These are phyloP conservation scores for Hippopotamyrus pictus DNA, from an alignment of 2,797 vertebrate genomes.

Conservation along the genomic window DNA sequence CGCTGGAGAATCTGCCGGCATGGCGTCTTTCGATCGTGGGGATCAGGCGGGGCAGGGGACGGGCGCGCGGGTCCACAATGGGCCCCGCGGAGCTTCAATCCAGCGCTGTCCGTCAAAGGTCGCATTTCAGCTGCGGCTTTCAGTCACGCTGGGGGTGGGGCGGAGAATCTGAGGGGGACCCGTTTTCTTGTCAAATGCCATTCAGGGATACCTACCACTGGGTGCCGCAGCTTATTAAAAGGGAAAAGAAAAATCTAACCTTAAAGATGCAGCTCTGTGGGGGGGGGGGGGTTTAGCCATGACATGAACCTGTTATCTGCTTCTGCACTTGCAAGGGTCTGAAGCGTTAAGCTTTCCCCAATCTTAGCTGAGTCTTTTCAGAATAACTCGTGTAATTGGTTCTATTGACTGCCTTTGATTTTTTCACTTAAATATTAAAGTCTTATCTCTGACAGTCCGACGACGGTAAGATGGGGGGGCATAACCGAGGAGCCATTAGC, in stretches of 20 bases:
- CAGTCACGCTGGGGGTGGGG: background rate
- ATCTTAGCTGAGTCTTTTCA: slow-evolving; percentile 17
- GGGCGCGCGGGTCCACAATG: background rate
- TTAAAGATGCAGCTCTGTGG: background rate
- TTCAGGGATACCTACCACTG: background rate
- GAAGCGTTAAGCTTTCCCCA: slow-evolving; percentile 17
- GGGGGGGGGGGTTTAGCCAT: background rate
- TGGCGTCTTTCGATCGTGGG: background rate
- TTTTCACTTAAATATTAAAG: slow-evolving; percentile 23
- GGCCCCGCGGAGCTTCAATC: background rate
- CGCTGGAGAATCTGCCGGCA: background rate
- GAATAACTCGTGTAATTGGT: slow-evolving; percentile 31
- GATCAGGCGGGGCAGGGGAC: background rate
- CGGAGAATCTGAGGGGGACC: background rate
- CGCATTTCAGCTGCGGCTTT: background rate
- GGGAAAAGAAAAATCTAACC: slow-evolving; percentile 12
- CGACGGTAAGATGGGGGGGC: slow-evolving; percentile 17
- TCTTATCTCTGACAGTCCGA: slow-evolving; percentile 26
- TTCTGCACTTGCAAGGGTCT: slow-evolving; percentile 19
- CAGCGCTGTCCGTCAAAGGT: background rate
- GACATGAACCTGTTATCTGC: slow-evolving; percentile 24
- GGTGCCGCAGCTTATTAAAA: slow-evolving; percentile 7
- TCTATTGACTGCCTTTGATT: slow-evolving; percentile 32
- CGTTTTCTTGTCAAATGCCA: slow-evolving; percentile 9
- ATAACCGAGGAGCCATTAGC: slow-evolving; percentile 8